These are phyloP conservation scores for Yponomeuta evonymella DNA, from an alignment of 2,888 invertebrate species.

Conservation along the genomic window DNA sequence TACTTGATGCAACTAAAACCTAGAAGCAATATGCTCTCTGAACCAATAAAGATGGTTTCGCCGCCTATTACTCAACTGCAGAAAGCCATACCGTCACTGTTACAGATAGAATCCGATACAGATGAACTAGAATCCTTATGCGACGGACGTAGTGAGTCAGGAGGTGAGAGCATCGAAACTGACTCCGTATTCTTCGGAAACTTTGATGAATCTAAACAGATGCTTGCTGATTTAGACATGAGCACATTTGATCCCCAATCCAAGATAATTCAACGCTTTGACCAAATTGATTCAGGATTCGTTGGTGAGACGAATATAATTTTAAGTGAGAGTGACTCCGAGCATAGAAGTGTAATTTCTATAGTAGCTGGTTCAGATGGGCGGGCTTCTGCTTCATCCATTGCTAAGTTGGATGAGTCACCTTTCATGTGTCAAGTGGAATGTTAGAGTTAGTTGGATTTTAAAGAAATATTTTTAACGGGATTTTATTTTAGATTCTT, in stretches of 20 bases:
- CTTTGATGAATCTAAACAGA: slow-evolving; percentile 69
- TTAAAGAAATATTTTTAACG: too few species aligned
- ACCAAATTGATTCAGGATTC: slow-evolving; percentile 68
- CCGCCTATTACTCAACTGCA: slow-evolving; percentile 3
- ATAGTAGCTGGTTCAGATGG: slow-evolving; percentile 61
- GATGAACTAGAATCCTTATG: slow-evolving; percentile 86
- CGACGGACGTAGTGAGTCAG: slow-evolving; percentile 89
- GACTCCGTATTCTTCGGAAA: slow-evolving; percentile 91
- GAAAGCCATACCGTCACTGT: slow-evolving; percentile 36
- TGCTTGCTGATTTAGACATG: slow-evolving; percentile 56
- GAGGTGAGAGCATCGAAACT: slow-evolving; percentile 90
- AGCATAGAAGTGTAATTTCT: slow-evolving; percentile 68
- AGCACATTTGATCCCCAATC: slow-evolving; percentile 39
- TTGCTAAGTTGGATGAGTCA: slow-evolving; percentile 51
- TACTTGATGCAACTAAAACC: slow-evolving; percentile 64
- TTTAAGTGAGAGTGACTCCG: slow-evolving; percentile 67
- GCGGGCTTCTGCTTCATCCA: slow-evolving; percentile 49
- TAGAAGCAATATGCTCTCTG: slow-evolving; percentile 37
- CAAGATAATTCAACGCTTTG: slow-evolving; percentile 40
- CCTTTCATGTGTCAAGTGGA: slow-evolving; percentile 59
- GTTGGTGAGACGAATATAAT: slow-evolving; percentile 67
- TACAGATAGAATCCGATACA: slow-evolving; percentile 75
- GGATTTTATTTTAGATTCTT: too few species aligned
- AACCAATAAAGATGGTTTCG: slow-evolving; percentile 30
- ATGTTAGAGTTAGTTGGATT: slow-evolving; percentile 35